phyloP scores from a whole-genome alignment of 1,140 invertebrate genomes.

The Apis laboriosa region DNA sequence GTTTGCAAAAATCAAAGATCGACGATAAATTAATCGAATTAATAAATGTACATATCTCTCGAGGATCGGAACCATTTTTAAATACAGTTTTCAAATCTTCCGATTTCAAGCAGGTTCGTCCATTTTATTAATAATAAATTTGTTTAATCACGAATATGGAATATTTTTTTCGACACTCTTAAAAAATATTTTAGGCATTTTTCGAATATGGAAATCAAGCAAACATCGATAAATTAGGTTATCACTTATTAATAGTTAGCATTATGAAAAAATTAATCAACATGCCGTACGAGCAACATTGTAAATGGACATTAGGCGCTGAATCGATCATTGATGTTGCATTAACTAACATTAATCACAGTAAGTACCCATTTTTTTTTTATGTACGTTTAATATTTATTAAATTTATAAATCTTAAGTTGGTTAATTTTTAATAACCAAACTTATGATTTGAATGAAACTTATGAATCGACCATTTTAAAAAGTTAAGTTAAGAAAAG shows the following conservation, averaged over 20 bases:
- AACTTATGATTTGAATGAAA: neutral
- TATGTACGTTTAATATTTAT: neutral
- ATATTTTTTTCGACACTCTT: neutral
- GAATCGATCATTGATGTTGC: constrained; percentile 68
- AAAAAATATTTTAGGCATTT: constrained; percentile 61
- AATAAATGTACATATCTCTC: constrained; percentile 57
- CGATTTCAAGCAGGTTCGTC: constrained; percentile 65
- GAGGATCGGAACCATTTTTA: constrained; percentile 58
- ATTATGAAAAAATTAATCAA: constrained; percentile 69
- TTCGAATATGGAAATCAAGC: constrained; percentile 59
- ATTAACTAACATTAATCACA: constrained; percentile 65
- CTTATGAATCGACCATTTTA: neutral
- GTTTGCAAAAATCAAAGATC: constrained; percentile 45
- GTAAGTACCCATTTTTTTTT: constrained; percentile 63
- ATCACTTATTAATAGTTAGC: constrained; percentile 69
- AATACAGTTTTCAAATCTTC: constrained; percentile 60
- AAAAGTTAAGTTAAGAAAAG: neutral
- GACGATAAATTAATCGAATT: constrained; percentile 57
- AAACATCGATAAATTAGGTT: constrained; percentile 58
- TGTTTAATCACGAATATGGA: neutral
- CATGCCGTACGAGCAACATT: constrained; percentile 54
- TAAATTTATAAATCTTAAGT: neutral
- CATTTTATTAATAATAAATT: neutral
- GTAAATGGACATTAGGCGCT: constrained; percentile 61
- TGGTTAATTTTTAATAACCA: neutral